Conservation (phyloP, 2,888 invertebrate genomes). For the Hydrotaea diabolus region DNA sequence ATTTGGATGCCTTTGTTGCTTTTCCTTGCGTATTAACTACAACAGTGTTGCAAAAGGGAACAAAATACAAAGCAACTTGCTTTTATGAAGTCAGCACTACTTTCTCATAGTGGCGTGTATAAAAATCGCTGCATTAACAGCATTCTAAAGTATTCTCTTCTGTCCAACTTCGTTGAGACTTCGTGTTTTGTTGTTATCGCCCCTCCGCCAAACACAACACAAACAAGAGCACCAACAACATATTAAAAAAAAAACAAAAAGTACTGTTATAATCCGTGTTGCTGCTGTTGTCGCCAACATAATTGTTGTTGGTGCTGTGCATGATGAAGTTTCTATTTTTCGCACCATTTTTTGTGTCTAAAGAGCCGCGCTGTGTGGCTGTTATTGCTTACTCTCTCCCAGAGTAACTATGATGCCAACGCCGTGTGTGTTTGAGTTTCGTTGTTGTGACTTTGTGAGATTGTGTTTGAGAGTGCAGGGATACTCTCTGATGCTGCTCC, state of each 20-base stretch:
- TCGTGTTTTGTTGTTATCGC: slow-evolving; percentile 13
- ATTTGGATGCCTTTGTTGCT: too few relatives aligned
- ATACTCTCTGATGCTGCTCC: slow-evolving; percentile 1
- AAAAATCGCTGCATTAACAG: slow-evolving; percentile 4
- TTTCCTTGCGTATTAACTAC: too few relatives aligned
- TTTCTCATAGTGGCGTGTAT: too few relatives aligned
- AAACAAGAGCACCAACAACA: background rate
- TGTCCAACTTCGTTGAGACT: slow-evolving; percentile 14
- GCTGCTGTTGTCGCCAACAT: background rate
- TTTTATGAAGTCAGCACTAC: too few relatives aligned
- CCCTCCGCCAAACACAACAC: background rate
- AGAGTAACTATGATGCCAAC: background rate
- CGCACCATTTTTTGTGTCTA: slow-evolving; percentile 14
- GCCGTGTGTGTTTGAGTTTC: background rate
- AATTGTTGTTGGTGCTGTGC: slow-evolving; percentile 71
- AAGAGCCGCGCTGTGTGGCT: background rate
- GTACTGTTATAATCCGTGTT: background rate
- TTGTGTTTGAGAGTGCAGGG: background rate
- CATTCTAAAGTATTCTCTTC: background rate
- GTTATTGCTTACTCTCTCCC: background rate
- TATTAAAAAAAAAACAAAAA: background rate
- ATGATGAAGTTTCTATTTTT: slow-evolving; percentile 44
- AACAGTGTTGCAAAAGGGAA: too few relatives aligned
- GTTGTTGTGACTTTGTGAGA: background rate
- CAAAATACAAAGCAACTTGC: too few relatives aligned